Conservation (phyloP, 2,797 vertebrate genomes). For the Mionectes olivaceus region DNA sequence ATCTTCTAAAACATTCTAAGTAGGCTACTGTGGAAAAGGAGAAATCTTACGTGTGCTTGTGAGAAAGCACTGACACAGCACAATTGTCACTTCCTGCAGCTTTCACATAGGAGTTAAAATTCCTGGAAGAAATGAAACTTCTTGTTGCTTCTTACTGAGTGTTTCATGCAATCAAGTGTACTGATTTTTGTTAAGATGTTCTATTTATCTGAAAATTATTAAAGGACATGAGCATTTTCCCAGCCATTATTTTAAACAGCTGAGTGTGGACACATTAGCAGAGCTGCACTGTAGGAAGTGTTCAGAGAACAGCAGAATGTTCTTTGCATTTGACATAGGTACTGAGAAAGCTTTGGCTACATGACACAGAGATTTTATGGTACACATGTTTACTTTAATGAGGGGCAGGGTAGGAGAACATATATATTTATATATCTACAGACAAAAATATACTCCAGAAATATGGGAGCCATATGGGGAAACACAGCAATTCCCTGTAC, state of each 20-base stretch:
- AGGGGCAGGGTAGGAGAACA: neutral
- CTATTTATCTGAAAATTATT: neutral
- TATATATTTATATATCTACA: neutral
- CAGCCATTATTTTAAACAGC: neutral
- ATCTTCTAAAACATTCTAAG: neutral
- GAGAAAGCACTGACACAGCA: neutral
- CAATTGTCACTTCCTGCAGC: neutral
- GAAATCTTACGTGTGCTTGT: neutral
- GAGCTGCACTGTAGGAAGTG: neutral
- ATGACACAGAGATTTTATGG: neutral
- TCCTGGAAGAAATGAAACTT: neutral
- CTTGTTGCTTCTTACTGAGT: neutral
- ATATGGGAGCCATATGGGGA: neutral
- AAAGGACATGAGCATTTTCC: neutral
- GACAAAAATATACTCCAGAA: slow-evolving; percentile 14
- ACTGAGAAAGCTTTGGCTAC: neutral
- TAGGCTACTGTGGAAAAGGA: neutral
- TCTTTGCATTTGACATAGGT: neutral
- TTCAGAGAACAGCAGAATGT: neutral
- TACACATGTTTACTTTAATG: neutral
- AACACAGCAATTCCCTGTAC: neutral
- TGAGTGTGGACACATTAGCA: neutral
- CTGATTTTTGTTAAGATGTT: neutral
- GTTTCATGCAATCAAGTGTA: neutral
- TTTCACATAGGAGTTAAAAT: neutral